Conservation (phyloP, 2,113 vertebrate species). For the Sphyrna mokarran region DNA sequence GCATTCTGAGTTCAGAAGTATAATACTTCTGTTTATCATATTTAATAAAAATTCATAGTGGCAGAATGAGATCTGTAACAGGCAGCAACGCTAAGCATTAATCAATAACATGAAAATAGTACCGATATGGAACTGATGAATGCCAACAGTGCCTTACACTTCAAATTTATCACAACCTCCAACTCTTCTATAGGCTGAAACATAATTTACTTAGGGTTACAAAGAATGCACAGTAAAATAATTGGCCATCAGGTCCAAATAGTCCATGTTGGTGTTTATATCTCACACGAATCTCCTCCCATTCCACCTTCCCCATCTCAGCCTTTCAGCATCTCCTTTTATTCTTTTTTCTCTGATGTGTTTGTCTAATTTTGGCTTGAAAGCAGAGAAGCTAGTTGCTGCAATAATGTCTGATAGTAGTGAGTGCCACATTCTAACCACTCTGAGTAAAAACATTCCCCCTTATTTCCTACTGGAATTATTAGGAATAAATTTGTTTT, state of each 20-base stretch:
- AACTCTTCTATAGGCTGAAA: background rate
- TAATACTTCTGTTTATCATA: background rate
- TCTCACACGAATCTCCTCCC: background rate
- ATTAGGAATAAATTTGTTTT: background rate
- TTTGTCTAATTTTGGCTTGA: background rate
- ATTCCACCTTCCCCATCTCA: background rate
- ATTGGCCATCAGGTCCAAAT: background rate
- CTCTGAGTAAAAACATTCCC: background rate
- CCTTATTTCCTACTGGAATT: background rate
- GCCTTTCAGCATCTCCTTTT: background rate
- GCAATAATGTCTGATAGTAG: background rate
- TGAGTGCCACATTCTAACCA: background rate
- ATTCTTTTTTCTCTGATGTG: background rate
- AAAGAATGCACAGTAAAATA: background rate
- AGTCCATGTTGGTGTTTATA: background rate
- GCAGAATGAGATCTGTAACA: background rate
- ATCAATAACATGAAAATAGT: background rate
- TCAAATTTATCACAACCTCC: background rate
- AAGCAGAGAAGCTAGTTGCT: background rate
- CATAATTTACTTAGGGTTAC: background rate
- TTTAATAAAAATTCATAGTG: background rate
- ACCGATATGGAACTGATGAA: background rate
- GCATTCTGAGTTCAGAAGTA: background rate
- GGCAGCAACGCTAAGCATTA: background rate
- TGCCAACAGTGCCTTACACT: background rate